Conservation (phyloP, 92 coral and sea anemone species). For the Blastomussa wellsi region DNA sequence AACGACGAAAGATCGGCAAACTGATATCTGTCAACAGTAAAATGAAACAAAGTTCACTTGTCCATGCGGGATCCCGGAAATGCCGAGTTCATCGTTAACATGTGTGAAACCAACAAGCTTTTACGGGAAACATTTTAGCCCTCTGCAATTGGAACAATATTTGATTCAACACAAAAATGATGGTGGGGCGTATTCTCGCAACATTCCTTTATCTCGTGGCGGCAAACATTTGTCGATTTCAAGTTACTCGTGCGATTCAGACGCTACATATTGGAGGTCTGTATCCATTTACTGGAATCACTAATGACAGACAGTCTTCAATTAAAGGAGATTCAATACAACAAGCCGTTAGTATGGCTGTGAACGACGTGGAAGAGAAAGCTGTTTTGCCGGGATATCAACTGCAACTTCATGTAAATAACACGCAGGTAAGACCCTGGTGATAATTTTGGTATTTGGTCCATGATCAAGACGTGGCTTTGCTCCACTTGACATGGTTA, state of each 20-base stretch:
- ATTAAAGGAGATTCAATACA: slow-evolving; percentile 30
- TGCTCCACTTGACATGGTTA: too few species aligned
- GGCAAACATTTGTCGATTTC: not conserved
- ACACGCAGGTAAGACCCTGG: slow-evolving; percentile 53
- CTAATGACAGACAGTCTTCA: slow-evolving; percentile 1
- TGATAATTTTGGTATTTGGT: too few species aligned
- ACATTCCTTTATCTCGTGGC: slow-evolving; percentile 50
- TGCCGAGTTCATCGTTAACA: not conserved
- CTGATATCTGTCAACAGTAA: slow-evolving; percentile 26
- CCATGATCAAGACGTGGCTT: not conserved
- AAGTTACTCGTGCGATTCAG: not conserved
- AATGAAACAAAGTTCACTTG: slow-evolving; percentile 13
- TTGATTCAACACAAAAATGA: not conserved
- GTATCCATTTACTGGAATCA: slow-evolving; percentile 45
- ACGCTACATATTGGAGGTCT: slow-evolving; percentile 56
- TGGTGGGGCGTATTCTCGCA: not conserved
- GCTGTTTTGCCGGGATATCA: slow-evolving; percentile 52
- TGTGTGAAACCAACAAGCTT: not conserved
- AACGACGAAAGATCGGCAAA: slow-evolving; percentile 1
- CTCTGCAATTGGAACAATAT: not conserved
- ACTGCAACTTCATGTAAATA: slow-evolving; percentile 54
- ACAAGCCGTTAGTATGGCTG: slow-evolving; percentile 53
- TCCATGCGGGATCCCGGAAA: too few species aligned
- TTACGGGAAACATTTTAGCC: not conserved
- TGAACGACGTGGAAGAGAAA: slow-evolving; percentile 51